Evolutionary conservation across 2,888 invertebrate species (phyloP).

Genomic region (Keiferia lycopersicella): DNA sequence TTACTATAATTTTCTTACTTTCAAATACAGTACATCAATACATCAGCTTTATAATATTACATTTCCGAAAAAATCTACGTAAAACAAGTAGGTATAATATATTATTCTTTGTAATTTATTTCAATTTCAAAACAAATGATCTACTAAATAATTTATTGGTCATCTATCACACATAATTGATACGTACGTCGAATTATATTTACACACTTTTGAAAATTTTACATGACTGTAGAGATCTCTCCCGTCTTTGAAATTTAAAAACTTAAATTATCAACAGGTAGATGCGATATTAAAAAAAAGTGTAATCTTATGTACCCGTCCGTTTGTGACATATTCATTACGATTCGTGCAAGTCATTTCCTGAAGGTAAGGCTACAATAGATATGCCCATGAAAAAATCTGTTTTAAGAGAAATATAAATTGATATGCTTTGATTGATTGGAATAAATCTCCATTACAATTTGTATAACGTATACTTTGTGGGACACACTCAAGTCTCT

Average conservation of each 20-base stretch:
- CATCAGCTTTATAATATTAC: slow-evolving; percentile 6
- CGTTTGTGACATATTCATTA: background rate
- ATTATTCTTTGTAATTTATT: slow-evolving; percentile 33
- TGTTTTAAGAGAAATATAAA: background rate
- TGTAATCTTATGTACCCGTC: background rate
- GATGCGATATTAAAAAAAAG: no score
- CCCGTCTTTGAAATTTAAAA: background rate
- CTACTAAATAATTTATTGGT: slow-evolving; percentile 65
- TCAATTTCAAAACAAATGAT: slow-evolving; percentile 43
- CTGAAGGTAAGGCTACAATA: background rate
- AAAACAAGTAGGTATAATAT: slow-evolving; percentile 24
- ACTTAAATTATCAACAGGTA: no score
- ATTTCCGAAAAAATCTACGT: slow-evolving; percentile 22
- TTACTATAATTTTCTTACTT: background rate
- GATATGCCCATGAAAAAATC: background rate
- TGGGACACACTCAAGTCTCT: slow-evolving; percentile 56
- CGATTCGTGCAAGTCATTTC: background rate
- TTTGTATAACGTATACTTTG: slow-evolving; percentile 56
- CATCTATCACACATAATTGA: slow-evolving; percentile 73
- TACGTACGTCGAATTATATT: slow-evolving; percentile 55
- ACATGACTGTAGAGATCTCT: slow-evolving; percentile 13
- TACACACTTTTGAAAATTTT: slow-evolving; percentile 19
- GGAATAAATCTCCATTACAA: slow-evolving; percentile 37
- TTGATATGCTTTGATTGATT: slow-evolving; percentile 36
- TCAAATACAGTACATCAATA: background rate